A percentile compares a stretch with the other conserved stretches of the same genome.
Evolutionary conservation across 2,113 vertebrate genomes (phyloP).

Genomic region (Periophthalmodon schlosseri): DNA sequence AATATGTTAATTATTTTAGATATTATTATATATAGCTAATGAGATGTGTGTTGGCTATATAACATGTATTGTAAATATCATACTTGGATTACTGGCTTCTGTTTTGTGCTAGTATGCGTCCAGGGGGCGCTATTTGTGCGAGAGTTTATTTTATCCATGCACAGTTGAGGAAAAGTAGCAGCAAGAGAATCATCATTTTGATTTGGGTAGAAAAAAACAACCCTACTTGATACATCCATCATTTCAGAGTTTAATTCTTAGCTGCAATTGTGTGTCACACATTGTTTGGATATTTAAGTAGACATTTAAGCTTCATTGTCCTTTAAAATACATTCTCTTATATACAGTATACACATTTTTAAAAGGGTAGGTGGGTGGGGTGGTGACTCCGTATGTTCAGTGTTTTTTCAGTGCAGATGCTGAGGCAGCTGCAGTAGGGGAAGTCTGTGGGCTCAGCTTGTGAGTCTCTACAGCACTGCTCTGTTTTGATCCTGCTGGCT

Average conservation of each 20-base stretch:
- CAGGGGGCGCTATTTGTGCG: slow-evolving; percentile 46
- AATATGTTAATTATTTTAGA: background rate
- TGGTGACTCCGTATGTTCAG: slow-evolving; percentile 14
- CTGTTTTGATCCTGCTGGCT: slow-evolving; percentile 19
- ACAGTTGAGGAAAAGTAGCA: background rate
- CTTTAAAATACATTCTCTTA: background rate
- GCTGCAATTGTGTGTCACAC: background rate
- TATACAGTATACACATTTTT: slow-evolving; percentile 29
- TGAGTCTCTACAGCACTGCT: slow-evolving; percentile 30
- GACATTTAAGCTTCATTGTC: background rate
- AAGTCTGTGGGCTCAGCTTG: slow-evolving; percentile 29
- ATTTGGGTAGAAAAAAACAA: background rate
- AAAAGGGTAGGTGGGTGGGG: background rate
- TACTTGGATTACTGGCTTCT: background rate
- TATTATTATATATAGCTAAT: no score
- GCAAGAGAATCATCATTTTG: background rate
- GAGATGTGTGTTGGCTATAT: background rate
- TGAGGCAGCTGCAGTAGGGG: slow-evolving; percentile 14
- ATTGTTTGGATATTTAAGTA: no score
- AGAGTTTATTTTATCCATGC: background rate
- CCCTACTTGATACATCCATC: background rate
- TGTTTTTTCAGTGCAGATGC: slow-evolving; percentile 16
- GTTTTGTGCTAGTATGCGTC: slow-evolving; percentile 4
- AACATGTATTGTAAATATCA: background rate
- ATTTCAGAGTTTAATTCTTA: background rate